Percentiles rank a stretch among this genome's conserved stretches.
phyloP scores from a whole-genome alignment of 2,888 invertebrate genomes.

The Rugalucina vietnamica region DNA sequence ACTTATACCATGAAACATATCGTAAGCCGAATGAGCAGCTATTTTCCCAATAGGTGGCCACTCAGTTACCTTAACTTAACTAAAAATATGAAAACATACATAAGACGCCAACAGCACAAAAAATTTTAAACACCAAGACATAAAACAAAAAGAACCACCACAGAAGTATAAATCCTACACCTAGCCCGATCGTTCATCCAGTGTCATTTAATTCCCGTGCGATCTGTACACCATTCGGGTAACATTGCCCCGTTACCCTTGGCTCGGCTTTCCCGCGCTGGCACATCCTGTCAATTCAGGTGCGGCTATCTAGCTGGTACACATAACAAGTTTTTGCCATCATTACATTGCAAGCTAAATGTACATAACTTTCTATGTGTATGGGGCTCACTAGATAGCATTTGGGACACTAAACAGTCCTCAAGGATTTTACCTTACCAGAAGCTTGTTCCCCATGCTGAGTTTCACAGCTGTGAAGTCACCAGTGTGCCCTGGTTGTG shows the following conservation, averaged over 20 bases:
- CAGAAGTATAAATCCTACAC: too few relatives aligned
- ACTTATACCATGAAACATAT: too few relatives aligned
- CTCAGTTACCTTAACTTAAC: too few relatives aligned
- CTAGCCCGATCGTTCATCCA: constrained; percentile 55
- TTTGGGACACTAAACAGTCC: constrained; percentile 39
- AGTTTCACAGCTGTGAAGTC: constrained; percentile 41
- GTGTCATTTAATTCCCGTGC: constrained; percentile 48
- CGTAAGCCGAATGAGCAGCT: too few relatives aligned
- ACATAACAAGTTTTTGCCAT: too few relatives aligned
- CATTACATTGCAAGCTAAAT: too few relatives aligned
- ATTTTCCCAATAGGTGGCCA: too few relatives aligned
- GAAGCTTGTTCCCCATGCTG: constrained; percentile 46
- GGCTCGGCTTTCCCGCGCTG: constrained; percentile 50
- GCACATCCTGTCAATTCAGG: constrained; percentile 50
- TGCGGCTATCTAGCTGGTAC: constrained; percentile 21
- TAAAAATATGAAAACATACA: too few relatives aligned
- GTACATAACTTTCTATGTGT: constrained; percentile 4
- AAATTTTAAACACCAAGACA: too few relatives aligned
- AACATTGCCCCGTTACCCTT: constrained; percentile 44
- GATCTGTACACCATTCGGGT: constrained; percentile 51
- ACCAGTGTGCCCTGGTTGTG: constrained; percentile 49
- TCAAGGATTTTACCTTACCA: not conserved
- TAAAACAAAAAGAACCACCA: too few relatives aligned
- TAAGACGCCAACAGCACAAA: too few relatives aligned
- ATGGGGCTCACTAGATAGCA: constrained; percentile 30